Conservation (phyloP, 2,888 invertebrate genomes). For the Pyrrhosoma nymphula region DNA sequence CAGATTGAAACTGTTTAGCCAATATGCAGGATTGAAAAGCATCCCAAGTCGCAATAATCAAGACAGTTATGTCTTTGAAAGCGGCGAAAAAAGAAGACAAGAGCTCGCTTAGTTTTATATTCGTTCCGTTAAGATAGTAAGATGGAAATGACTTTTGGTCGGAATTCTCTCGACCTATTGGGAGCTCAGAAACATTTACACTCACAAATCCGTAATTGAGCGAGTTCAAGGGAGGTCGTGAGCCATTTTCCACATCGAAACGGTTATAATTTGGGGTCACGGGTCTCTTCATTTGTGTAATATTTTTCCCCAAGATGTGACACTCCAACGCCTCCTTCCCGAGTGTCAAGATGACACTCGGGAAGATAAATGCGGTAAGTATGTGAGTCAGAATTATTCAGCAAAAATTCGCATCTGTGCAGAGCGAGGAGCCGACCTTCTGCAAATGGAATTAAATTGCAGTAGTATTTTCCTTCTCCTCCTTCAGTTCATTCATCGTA, state of each 20-base stretch:
- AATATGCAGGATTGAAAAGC: too few species aligned
- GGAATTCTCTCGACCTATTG: not conserved
- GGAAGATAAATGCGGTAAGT: too few species aligned
- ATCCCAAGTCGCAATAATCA: not conserved
- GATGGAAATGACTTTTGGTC: not conserved
- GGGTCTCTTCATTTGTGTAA: not conserved
- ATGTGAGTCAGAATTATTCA: not conserved
- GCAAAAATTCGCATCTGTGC: not conserved
- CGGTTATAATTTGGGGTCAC: not conserved
- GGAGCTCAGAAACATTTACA: constrained; percentile 6
- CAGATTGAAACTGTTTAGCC: too few species aligned
- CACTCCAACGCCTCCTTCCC: not conserved
- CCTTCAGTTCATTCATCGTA: too few species aligned
- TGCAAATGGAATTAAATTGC: not conserved
- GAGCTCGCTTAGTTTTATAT: not conserved
- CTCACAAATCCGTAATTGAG: not conserved
- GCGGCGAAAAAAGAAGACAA: not conserved
- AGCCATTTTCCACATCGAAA: not conserved
- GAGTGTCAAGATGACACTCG: not conserved
- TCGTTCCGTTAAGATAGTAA: not conserved
- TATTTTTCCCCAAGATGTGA: not conserved
- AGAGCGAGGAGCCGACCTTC: not conserved
- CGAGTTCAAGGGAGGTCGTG: not conserved
- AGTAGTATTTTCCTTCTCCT: not conserved
- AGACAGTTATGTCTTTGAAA: not conserved